Conservation (phyloP, 1,140 invertebrate species). For the Doryteuthis pealeii region DNA sequence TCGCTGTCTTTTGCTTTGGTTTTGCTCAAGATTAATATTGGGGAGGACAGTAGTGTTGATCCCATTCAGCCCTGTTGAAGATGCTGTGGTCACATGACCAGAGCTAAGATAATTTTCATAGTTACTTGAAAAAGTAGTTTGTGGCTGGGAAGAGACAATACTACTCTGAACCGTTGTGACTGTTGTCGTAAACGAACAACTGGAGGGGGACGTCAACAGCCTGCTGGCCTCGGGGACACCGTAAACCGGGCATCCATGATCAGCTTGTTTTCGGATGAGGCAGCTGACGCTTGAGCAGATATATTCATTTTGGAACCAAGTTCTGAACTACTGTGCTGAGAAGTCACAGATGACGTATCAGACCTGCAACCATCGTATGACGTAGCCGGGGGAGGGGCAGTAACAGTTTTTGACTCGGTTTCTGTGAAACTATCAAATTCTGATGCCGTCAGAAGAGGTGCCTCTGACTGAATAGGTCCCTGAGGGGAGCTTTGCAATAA, state of each 20-base stretch:
- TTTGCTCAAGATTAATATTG: background rate
- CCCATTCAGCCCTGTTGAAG: background rate
- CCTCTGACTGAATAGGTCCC: constrained; percentile 16
- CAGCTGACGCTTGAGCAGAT: background rate
- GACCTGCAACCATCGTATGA: background rate
- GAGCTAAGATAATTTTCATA: background rate
- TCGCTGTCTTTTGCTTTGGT: constrained; percentile 6
- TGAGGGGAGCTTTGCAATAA: constrained; percentile 12
- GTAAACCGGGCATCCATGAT: constrained; percentile 19
- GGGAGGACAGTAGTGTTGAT: background rate
- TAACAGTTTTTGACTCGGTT: constrained; percentile 21
- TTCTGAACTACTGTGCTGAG: constrained; percentile 6
- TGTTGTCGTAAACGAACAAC: background rate
- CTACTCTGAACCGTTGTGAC: constrained; percentile 10
- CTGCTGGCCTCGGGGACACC: constrained; percentile 3
- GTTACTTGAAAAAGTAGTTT: constrained; percentile 6
- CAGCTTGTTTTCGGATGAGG: constrained; percentile 14
- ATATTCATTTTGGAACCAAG: background rate
- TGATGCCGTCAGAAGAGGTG: constrained; percentile 17
- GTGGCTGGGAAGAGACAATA: background rate
- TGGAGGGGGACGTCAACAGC: background rate
- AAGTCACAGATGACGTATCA: constrained; percentile 2
- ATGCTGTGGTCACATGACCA: background rate
- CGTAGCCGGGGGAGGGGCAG: background rate
- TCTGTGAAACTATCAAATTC: constrained; percentile 26